phyloP scores from a whole-genome alignment of 1,140 invertebrate genomes.

The Habropoda laboriosa region DNA sequence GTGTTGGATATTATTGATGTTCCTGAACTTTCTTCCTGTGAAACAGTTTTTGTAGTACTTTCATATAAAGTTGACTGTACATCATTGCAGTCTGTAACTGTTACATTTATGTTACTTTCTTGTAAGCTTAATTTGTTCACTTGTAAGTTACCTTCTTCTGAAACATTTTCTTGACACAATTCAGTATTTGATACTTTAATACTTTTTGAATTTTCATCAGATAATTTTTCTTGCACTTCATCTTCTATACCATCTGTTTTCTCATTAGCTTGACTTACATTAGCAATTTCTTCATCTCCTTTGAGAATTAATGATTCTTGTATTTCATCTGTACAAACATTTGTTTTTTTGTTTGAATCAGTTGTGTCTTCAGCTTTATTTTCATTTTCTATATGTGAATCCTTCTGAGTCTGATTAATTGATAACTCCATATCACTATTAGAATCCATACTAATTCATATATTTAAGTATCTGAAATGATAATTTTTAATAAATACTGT shows the following conservation, averaged over 20 bases:
- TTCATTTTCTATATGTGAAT: slow-evolving; percentile 27
- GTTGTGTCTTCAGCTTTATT: slow-evolving; percentile 10
- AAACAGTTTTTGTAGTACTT: slow-evolving; percentile 20
- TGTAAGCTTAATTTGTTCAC: neutral
- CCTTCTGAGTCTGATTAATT: slow-evolving; percentile 8
- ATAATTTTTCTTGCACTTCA: slow-evolving; percentile 9
- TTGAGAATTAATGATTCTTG: neutral
- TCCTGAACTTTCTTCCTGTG: neutral
- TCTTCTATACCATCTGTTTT: neutral
- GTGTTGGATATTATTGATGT: neutral
- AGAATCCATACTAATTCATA: slow-evolving; percentile 49
- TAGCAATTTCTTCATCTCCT: neutral
- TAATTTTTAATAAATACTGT: neutral
- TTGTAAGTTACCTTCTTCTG: slow-evolving; percentile 2
- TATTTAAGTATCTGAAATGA: slow-evolving; percentile 32
- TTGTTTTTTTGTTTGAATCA: neutral
- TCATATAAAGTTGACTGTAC: neutral
- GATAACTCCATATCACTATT: slow-evolving; percentile 3
- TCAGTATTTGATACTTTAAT: neutral
- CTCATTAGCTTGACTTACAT: neutral
- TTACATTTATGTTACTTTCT: slow-evolving; percentile 8
- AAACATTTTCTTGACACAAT: slow-evolving; percentile 1
- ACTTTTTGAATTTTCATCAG: slow-evolving; percentile 1
- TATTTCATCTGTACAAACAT: neutral
- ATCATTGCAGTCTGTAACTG: neutral